phyloP scores from a whole-genome alignment of 2,888 invertebrate genomes.

The Drosophila mimica region DNA sequence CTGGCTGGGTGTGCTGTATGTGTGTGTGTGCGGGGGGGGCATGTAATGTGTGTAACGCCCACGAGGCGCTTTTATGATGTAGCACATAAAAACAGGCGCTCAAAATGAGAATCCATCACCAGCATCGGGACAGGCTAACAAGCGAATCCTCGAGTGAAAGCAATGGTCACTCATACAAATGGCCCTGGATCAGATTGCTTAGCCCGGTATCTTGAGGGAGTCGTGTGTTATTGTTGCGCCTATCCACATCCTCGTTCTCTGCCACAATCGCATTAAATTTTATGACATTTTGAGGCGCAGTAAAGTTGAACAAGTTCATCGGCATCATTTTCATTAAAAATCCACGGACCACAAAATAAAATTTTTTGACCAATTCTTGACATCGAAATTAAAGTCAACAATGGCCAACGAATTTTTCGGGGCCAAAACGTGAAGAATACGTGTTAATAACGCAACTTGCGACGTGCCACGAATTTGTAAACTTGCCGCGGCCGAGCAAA shows the following conservation, averaged over 20 bases:
- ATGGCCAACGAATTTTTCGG: conserved; percentile 21
- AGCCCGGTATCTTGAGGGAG: conserved; percentile 38
- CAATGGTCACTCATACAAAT: conserved; percentile 52
- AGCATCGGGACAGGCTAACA: conserved; percentile 59
- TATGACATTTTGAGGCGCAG: conserved; percentile 73
- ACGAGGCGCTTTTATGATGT: conserved; percentile 68
- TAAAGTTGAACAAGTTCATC: conserved; percentile 72
- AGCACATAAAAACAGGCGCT: conserved; percentile 71
- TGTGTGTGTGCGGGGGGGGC: conserved; percentile 20
- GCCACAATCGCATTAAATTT: conserved; percentile 66
- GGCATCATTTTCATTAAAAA: conserved; percentile 57
- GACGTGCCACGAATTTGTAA: conserved; percentile 67
- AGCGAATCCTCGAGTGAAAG: conserved; percentile 35
- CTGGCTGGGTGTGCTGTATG: neutral
- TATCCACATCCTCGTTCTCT: conserved; percentile 5
- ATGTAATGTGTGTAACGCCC: conserved; percentile 72
- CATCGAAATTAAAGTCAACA: conserved; percentile 69
- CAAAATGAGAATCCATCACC: conserved; percentile 76
- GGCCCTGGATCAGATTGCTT: conserved; percentile 58
- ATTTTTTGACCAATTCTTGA: conserved; percentile 45
- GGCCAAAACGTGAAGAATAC: conserved; percentile 36
- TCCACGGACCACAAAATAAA: conserved; percentile 22
- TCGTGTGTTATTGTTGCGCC: conserved; percentile 13
- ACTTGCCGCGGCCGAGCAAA: conserved; percentile 38
- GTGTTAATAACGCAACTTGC: conserved; percentile 75